Evolutionary conservation across 2,888 invertebrate genomes (phyloP).

Genomic region (Volucella bombylans): DNA sequence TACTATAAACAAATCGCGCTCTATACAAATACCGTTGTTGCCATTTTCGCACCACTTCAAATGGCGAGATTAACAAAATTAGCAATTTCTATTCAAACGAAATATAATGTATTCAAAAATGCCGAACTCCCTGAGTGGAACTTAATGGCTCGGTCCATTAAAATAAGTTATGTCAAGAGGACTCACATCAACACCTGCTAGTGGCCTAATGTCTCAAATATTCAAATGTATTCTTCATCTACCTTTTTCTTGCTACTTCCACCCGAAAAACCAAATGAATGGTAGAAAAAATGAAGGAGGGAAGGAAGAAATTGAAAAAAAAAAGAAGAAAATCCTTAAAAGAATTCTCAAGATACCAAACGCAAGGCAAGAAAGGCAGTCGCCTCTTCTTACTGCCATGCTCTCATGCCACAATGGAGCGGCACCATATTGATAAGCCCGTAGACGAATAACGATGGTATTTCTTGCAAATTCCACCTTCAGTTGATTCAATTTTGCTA

Average conservation of each 20-base stretch:
- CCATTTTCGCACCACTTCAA: constrained; percentile 43
- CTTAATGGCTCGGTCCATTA: constrained; percentile 69
- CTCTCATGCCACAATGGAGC: constrained; percentile 8
- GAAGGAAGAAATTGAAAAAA: background rate
- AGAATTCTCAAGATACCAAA: constrained; percentile 5
- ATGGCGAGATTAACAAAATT: constrained; percentile 65
- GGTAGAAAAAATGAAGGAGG: too few species aligned
- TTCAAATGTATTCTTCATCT: constrained; percentile 42
- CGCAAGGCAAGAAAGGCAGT: too few species aligned
- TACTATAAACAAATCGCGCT: background rate
- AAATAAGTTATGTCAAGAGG: constrained; percentile 71
- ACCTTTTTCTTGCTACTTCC: background rate
- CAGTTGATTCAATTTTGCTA: constrained; percentile 71
- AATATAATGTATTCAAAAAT: constrained; percentile 65
- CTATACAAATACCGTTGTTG: too few species aligned
- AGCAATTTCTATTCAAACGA: constrained; percentile 62
- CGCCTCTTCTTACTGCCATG: background rate
- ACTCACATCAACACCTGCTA: constrained; percentile 64
- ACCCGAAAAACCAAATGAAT: too few species aligned
- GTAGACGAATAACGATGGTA: constrained; percentile 54
- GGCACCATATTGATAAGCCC: constrained; percentile 67
- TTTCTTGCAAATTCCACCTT: constrained; percentile 63
- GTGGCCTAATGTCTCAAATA: constrained; percentile 69
- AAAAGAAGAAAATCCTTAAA: background rate
- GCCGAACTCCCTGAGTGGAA: constrained; percentile 39